These are phyloP conservation scores for Mormyrus iriodes DNA, from an alignment of 2,113 vertebrate genomes.

Conservation along the genomic window DNA sequence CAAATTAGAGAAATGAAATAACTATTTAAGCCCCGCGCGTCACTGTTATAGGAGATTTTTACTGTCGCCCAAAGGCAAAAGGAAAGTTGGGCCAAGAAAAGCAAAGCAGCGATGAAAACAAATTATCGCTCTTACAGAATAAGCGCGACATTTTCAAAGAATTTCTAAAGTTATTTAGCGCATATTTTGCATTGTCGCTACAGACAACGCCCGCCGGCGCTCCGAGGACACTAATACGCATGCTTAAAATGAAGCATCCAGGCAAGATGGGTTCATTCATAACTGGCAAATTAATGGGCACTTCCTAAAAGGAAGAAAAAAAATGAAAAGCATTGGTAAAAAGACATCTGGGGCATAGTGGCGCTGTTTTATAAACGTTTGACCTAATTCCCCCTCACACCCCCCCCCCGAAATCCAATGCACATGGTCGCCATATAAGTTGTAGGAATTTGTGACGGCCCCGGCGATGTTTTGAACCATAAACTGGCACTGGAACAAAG, in stretches of 20 bases:
- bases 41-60: neutral
- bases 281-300: neutral
- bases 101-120: slow-evolving; percentile 6
- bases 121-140: neutral
- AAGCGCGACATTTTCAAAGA: slow-evolving; percentile 1
- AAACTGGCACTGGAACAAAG: neutral
- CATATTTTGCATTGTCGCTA: neutral
- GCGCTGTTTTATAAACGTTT: slow-evolving; percentile 18
- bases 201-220: neutral
- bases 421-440: slow-evolving; percentile 24
- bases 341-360: slow-evolving; percentile 14
- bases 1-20: slow-evolving; percentile 5
- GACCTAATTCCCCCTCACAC: neutral
- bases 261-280: slow-evolving; percentile 9
- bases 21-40: neutral
- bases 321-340: neutral
- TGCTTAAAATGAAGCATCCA: neutral
- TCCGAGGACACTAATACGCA: neutral
- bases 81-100: neutral
- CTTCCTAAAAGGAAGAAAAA: neutral
- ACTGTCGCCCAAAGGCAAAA: neutral
- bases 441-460: slow-evolving; percentile 10
- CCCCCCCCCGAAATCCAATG: neutral
- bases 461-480: slow-evolving; percentile 9
- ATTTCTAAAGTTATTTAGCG: neutral